Conservation (phyloP, 2,113 vertebrate species). For the Spilogale gracilis region DNA sequence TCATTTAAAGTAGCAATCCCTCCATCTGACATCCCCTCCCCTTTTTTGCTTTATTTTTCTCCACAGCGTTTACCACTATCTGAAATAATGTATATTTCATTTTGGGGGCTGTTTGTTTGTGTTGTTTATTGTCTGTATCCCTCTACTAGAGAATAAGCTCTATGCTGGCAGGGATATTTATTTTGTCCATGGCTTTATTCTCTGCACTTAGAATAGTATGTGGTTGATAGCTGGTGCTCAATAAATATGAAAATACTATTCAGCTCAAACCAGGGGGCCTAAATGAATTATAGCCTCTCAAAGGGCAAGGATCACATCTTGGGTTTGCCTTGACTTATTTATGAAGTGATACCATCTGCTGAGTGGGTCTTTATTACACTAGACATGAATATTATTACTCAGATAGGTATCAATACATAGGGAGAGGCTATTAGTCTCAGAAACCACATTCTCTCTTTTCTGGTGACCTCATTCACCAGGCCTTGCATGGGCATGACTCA, state of each 20-base stretch:
- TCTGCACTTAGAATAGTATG: not conserved
- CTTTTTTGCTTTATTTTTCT: not conserved
- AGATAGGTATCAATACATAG: constrained; percentile 77
- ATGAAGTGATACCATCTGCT: constrained; percentile 81
- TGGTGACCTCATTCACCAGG: constrained; percentile 79
- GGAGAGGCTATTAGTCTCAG: constrained; percentile 74
- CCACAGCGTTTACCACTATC: not conserved
- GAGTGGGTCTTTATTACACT: constrained; percentile 81
- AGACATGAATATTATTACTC: constrained; percentile 78
- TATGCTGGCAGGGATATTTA: constrained; percentile 62
- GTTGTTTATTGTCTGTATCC: not conserved
- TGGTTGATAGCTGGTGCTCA: constrained; percentile 2
- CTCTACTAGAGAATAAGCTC: constrained; percentile 66
- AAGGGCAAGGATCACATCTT: constrained; percentile 67
- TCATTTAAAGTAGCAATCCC: not conserved
- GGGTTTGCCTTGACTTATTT: constrained; percentile 78
- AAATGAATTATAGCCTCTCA: constrained; percentile 64
- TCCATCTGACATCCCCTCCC: not conserved
- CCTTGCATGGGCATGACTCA: constrained; percentile 66
- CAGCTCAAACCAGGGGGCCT: not conserved
- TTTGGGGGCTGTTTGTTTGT: not conserved
- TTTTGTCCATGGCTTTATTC: not conserved
- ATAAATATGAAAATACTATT: constrained; percentile 38
- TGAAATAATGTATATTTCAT: not conserved
- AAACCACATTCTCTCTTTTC: constrained; percentile 68